A percentile compares a stretch with the other conserved stretches of the same genome.
Conservation (phyloP, 1,140 invertebrate genomes). For the Drosophila chauvacae region DNA sequence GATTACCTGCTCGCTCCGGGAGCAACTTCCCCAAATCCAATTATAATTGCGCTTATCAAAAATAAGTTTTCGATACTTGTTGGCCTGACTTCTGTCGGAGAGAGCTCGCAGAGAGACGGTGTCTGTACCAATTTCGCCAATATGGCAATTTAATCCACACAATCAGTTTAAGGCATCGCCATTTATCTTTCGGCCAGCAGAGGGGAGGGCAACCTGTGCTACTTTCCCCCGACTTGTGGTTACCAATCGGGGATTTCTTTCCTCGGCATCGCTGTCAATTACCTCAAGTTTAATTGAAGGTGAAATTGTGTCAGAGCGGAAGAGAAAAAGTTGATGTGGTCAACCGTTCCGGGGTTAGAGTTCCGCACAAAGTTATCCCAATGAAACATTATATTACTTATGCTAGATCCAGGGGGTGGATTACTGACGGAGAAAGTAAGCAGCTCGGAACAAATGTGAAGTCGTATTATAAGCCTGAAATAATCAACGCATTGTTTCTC, state of each 20-base stretch:
- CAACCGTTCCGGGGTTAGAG: conserved; percentile 49
- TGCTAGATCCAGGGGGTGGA: conserved; percentile 14
- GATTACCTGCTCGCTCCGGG: conserved; percentile 33
- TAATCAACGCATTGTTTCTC: not conserved
- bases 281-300: conserved; percentile 82
- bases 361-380: conserved; percentile 18
- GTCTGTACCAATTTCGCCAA: conserved; percentile 80
- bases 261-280: conserved; percentile 68
- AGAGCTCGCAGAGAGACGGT: conserved; percentile 25
- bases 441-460: conserved; percentile 26
- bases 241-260: conserved; percentile 60
- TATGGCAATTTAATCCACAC: conserved; percentile 84
- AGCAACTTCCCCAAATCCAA: conserved; percentile 82
- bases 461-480: not conserved
- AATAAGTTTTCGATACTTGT: conserved; percentile 83
- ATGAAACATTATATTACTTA: conserved; percentile 45
- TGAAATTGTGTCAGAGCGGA: conserved; percentile 64
- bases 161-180: conserved; percentile 82
- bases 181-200: conserved; percentile 68
- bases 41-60: conserved; percentile 84
- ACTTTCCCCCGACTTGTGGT: conserved; percentile 35
- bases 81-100: conserved; percentile 36
- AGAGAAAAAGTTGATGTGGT: conserved; percentile 64
- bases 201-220: conserved; percentile 40
- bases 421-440: conserved; percentile 33